phyloP scores from a whole-genome alignment of 2,113 vertebrate species.

The Tragulus kanchil region DNA sequence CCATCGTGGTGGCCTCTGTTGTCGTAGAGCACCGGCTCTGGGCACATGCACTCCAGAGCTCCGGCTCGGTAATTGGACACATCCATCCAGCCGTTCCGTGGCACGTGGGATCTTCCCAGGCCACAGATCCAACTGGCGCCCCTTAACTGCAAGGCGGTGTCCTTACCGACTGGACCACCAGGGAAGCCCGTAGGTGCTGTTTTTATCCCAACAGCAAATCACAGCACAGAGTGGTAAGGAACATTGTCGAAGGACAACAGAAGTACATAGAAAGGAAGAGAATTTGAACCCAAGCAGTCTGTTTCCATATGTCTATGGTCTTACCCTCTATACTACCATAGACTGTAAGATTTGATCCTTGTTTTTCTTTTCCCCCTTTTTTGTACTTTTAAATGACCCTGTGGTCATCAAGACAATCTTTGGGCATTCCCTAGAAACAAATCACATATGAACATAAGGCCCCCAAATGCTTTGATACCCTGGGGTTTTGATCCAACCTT shows the following conservation, averaged over 20 bases:
- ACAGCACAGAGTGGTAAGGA: background rate
- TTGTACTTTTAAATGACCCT: background rate
- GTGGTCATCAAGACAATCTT: background rate
- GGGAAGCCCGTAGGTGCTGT: background rate
- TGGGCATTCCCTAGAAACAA: background rate
- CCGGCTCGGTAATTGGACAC: too few species aligned
- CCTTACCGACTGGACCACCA: too few species aligned
- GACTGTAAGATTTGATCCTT: background rate
- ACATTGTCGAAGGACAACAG: background rate
- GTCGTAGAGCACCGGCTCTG: too few species aligned
- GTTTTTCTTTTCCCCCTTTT: background rate
- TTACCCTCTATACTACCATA: background rate
- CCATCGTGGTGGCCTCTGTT: too few species aligned
- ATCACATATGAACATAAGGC: background rate
- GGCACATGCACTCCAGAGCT: too few species aligned
- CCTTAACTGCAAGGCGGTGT: too few species aligned
- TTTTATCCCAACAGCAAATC: background rate
- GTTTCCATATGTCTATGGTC: background rate
- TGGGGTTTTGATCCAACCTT: background rate
- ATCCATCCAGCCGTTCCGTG: too few species aligned
- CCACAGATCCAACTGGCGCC: too few species aligned
- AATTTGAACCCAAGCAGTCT: slow-evolving; percentile 11
- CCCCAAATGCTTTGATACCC: background rate
- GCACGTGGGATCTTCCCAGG: too few species aligned
- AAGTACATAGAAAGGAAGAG: background rate